Conservation (phyloP, 2,888 invertebrate species). For the Acronicta aceris region DNA sequence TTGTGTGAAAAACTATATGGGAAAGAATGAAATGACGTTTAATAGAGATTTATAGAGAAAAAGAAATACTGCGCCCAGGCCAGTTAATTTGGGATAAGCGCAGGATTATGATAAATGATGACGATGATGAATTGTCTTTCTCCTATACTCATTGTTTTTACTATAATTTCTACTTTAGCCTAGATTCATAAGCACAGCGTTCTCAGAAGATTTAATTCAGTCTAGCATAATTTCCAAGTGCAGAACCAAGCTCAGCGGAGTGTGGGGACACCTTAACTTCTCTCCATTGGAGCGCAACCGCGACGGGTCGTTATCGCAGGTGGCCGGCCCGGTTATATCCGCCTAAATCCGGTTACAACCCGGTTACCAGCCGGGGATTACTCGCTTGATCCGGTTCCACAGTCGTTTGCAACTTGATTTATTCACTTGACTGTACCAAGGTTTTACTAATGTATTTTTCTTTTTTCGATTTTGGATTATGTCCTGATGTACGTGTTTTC, state of each 20-base stretch:
- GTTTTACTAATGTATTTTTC: slow-evolving; percentile 55
- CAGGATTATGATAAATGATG: no score
- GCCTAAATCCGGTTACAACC: slow-evolving; percentile 76
- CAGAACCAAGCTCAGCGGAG: slow-evolving; percentile 23
- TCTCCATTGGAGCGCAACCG: slow-evolving; percentile 51
- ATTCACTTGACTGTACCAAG: slow-evolving; percentile 68
- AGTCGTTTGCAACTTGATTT: slow-evolving; percentile 84
- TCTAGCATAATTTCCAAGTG: slow-evolving; percentile 8
- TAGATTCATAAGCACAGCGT: not conserved
- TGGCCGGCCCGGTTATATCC: slow-evolving; percentile 78
- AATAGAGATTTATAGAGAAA: no score
- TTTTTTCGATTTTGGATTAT: slow-evolving; percentile 45
- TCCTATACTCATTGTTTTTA: no score
- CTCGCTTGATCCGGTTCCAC: slow-evolving; percentile 78
- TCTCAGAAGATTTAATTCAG: not conserved
- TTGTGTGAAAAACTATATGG: no score
- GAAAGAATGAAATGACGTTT: no score
- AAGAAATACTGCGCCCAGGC: no score
- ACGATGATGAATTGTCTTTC: no score
- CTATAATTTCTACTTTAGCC: not conserved
- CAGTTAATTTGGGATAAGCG: no score
- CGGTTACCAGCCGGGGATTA: slow-evolving; percentile 84
- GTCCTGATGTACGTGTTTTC: slow-evolving; percentile 39
- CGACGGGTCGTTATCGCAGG: slow-evolving; percentile 84
- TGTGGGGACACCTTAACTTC: slow-evolving; percentile 49